A percentile compares a stretch with the other conserved stretches of the same genome.
These are phyloP conservation scores for Brienomyrus brachyistius DNA, from an alignment of 2,113 vertebrate genomes.

Conservation along the genomic window DNA sequence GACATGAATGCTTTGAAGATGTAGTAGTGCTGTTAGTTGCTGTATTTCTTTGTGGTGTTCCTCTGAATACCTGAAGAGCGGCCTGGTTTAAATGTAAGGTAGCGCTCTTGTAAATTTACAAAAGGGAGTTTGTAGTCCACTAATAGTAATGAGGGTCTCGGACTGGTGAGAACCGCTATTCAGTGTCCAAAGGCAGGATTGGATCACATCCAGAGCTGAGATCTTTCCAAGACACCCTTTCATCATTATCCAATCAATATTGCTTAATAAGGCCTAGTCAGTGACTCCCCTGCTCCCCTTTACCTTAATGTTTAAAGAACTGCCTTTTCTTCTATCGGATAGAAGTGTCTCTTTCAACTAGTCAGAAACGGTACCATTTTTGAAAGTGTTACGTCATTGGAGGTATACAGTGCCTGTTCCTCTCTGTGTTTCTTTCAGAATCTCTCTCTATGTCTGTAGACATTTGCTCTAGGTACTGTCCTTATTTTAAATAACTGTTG, in stretches of 20 bases:
- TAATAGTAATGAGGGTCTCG: background rate
- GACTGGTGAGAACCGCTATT: background rate
- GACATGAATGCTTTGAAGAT: background rate
- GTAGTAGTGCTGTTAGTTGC: background rate
- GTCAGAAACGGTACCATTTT: background rate
- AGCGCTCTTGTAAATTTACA: background rate
- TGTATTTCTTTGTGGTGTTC: background rate
- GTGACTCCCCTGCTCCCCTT: background rate
- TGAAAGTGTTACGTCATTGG: background rate
- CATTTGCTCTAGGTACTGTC: background rate
- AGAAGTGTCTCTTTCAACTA: background rate
- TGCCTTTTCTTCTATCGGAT: background rate
- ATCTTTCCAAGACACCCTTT: conserved; percentile 5
- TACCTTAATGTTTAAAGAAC: background rate
- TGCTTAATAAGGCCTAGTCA: conserved; percentile 13
- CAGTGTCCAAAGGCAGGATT: background rate
- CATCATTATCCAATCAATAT: conserved; percentile 19
- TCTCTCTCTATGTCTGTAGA: background rate
- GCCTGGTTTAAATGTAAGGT: background rate
- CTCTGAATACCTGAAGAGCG: background rate
- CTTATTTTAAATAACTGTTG: background rate
- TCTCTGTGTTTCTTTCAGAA: background rate
- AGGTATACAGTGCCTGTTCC: background rate
- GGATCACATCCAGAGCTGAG: conserved; percentile 2
- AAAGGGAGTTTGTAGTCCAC: background rate